phyloP scores from a whole-genome alignment of 1,140 invertebrate genomes.

The Drosophila funebris region DNA sequence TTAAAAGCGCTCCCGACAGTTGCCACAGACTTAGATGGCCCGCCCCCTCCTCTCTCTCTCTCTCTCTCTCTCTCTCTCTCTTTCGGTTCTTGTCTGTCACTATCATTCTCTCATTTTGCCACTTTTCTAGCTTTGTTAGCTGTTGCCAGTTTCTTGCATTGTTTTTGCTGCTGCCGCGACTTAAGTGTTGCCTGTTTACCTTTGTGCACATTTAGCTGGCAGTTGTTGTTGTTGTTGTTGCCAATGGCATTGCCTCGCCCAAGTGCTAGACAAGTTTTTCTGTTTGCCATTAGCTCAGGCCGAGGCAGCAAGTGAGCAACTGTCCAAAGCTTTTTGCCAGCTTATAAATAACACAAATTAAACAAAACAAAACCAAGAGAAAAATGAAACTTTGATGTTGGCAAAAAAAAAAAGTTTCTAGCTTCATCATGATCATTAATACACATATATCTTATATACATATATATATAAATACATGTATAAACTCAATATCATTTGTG shows the following conservation, averaged over 20 bases:
- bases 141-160: conserved; percentile 54
- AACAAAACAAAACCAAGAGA: conserved; percentile 62
- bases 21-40: conserved; percentile 20
- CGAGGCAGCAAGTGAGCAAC: conserved; percentile 41
- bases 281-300: conserved; percentile 38
- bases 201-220: conserved; percentile 74
- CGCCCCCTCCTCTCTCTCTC: not conserved
- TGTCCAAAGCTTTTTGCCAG: conserved; percentile 55
- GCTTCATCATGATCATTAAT: conserved; percentile 72
- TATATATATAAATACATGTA: conserved; percentile 30
- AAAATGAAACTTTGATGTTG: conserved; percentile 62
- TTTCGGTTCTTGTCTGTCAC: too few relatives aligned
- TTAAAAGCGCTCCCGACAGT: conserved; percentile 32
- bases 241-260: conserved; percentile 40
- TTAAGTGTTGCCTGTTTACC: conserved; percentile 75
- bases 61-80: not conserved
- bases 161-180: conserved; percentile 59
- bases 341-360: conserved; percentile 78
- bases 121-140: conserved; percentile 21
- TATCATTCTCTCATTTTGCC: not conserved
- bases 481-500: conserved; percentile 79
- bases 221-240: conserved; percentile 50
- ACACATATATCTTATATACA: conserved; percentile 28
- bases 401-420: conserved; percentile 39
- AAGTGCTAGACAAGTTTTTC: conserved; percentile 57